A percentile compares a stretch with the other conserved stretches of the same genome.
These are phyloP conservation scores for Agrotis clavis DNA, from an alignment of 2,888 invertebrate species.

Conservation along the genomic window DNA sequence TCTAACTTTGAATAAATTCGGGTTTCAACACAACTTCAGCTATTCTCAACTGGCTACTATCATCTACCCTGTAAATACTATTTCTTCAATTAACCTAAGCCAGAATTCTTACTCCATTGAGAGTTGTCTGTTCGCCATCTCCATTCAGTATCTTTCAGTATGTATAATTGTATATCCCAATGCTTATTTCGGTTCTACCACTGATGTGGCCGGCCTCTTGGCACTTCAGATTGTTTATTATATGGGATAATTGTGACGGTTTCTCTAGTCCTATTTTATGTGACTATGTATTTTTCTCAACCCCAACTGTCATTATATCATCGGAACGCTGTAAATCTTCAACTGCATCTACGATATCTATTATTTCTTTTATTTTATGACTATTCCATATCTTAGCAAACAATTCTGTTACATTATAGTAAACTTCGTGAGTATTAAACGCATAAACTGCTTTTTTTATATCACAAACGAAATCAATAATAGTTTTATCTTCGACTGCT, in stretches of 20 bases:
- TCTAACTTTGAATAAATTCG: no score
- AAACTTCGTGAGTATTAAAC: not conserved
- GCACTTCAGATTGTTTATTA: not conserved
- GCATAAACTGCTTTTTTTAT: no score
- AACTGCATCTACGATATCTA: not conserved
- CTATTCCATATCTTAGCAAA: not conserved
- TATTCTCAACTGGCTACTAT: not conserved
- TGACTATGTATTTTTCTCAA: not conserved
- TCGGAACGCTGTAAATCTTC: not conserved
- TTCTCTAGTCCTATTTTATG: not conserved
- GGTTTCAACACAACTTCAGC: not conserved
- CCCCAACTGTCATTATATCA: not conserved
- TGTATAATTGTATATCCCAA: not conserved
- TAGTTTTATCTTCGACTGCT: not conserved
- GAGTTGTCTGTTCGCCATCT: no score
- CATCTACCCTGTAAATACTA: no score
- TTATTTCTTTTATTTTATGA: conserved; percentile 4
- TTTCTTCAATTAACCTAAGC: not conserved
- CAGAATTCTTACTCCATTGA: not conserved
- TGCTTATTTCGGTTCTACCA: not conserved
- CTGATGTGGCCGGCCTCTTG: not conserved
- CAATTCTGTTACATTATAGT: not conserved
- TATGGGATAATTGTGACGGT: not conserved
- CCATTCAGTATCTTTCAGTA: no score
- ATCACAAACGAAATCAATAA: not conserved